These are phyloP conservation scores for Machimus rusticus DNA, from an alignment of 2,888 invertebrate species.

Conservation along the genomic window DNA sequence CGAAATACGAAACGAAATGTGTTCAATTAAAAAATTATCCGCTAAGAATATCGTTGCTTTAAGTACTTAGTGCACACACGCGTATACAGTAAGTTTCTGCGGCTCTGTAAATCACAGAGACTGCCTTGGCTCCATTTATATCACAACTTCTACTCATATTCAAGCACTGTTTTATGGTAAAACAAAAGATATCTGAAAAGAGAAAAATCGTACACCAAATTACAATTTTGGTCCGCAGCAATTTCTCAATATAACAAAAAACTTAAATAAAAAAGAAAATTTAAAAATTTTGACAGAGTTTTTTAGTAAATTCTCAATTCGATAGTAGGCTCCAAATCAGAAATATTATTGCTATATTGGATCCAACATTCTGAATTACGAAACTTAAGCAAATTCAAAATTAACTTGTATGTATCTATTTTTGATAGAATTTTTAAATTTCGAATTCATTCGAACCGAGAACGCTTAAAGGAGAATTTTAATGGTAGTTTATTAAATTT, in stretches of 20 bases:
- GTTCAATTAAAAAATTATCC: neutral
- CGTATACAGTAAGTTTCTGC: neutral
- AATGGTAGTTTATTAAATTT: too few species aligned
- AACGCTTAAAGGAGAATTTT: too few species aligned
- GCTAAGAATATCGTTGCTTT: neutral
- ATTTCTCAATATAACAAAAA: neutral
- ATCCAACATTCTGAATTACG: too few species aligned
- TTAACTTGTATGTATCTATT: too few species aligned
- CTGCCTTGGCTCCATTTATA: neutral
- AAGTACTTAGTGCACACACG: slow-evolving; percentile 22
- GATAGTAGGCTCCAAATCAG: too few species aligned
- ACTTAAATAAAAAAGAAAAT: too few species aligned
- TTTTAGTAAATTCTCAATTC: too few species aligned
- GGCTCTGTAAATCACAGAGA: neutral
- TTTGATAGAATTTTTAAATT: too few species aligned
- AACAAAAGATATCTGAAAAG: slow-evolving; percentile 87
- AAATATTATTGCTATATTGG: too few species aligned
- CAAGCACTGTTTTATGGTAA: slow-evolving; percentile 95
- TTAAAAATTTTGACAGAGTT: too few species aligned
- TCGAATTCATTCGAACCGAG: too few species aligned
- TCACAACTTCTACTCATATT: slow-evolving; percentile 69
- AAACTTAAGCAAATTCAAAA: too few species aligned
- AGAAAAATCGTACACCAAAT: slow-evolving; percentile 35
- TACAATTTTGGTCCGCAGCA: neutral
- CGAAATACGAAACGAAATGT: neutral